Conservation (phyloP, 2,797 vertebrate species). For the Rhinatrema bivittatum region DNA sequence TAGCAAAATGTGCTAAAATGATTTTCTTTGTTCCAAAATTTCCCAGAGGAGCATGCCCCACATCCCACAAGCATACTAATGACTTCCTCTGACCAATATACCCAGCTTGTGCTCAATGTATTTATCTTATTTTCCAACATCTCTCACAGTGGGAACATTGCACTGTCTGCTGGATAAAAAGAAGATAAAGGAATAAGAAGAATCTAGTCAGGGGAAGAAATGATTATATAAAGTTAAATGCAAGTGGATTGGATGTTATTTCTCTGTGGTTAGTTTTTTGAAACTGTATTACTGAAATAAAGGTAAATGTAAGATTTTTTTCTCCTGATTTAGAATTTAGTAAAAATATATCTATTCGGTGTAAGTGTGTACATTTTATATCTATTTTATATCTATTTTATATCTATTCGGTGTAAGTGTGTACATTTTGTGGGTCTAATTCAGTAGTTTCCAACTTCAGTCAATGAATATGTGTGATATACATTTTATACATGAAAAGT, state of each 20-base stretch:
- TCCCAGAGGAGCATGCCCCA: not conserved
- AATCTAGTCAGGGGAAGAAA: conserved; percentile 16
- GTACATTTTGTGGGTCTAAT: no score
- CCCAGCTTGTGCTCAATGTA: conserved; percentile 6
- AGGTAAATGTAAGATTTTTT: no score
- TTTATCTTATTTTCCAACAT: conserved; percentile 5
- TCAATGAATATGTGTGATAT: no score
- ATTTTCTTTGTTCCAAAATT: not conserved
- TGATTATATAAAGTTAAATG: conserved; percentile 13
- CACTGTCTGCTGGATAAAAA: conserved; percentile 13
- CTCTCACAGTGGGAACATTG: conserved; percentile 6
- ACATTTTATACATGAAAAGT: no score
- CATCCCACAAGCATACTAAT: not conserved
- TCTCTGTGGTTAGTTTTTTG: not conserved
- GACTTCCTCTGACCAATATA: not conserved
- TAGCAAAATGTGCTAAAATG: not conserved
- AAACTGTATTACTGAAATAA: no score
- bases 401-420: no score
- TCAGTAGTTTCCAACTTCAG: no score
- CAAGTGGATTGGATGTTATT: conserved; percentile 10
- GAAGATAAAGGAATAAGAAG: conserved; percentile 27
- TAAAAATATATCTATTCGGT: no score
- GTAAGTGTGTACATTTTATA: no score
- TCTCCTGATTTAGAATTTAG: no score
- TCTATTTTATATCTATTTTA: no score